These are phyloP conservation scores for Synergus gifuensis DNA, from an alignment of 2,888 invertebrate genomes.

Conservation along the genomic window DNA sequence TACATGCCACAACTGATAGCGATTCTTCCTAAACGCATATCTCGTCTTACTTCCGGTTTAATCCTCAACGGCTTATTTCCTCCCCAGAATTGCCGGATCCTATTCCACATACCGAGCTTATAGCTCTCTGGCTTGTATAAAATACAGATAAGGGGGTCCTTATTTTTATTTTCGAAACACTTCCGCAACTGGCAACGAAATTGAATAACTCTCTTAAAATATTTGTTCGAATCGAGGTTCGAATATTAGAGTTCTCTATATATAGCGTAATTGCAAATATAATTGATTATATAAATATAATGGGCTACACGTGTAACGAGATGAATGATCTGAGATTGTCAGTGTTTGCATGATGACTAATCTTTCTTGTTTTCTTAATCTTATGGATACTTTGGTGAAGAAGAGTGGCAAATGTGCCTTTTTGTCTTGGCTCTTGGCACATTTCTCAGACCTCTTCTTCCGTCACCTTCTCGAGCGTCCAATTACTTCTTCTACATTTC, in stretches of 20 bases:
- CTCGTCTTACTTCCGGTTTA: constrained; percentile 35
- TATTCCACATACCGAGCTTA: constrained; percentile 16
- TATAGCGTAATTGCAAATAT: no score
- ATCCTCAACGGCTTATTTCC: constrained; percentile 20
- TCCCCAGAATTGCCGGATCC: neutral
- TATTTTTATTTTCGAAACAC: neutral
- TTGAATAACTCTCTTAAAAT: no score
- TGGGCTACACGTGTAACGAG: neutral
- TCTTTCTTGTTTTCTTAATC: constrained; percentile 1
- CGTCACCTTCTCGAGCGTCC: constrained; percentile 29
- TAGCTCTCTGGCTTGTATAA: constrained; percentile 1
- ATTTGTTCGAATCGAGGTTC: no score
- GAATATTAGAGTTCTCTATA: no score
- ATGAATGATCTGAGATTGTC: neutral
- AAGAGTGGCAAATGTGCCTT: neutral
- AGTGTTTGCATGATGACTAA: neutral
- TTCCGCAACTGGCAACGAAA: no score
- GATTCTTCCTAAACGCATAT: constrained; percentile 30
- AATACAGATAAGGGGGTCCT: neutral
- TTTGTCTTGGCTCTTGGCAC: neutral
- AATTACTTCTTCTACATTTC: constrained; percentile 37
- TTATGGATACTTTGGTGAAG: neutral
- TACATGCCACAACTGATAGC: neutral
- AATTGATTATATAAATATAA: neutral
- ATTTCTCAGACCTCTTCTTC: constrained; percentile 22